Conservation (phyloP, 2,888 invertebrate species). For the Andrena fulva region DNA sequence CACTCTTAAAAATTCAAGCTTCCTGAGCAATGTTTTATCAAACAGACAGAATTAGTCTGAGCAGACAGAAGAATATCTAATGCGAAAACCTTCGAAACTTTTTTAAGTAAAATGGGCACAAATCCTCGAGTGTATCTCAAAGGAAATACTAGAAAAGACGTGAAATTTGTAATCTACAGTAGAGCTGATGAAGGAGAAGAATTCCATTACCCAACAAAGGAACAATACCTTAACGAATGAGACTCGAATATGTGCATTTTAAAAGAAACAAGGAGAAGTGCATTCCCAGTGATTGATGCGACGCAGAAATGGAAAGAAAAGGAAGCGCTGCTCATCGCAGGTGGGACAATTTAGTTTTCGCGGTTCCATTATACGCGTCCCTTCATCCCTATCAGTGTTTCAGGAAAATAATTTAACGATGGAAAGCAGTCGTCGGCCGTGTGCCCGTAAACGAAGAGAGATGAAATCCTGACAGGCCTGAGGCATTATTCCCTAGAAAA, state of each 20-base stretch:
- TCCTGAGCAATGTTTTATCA: too few species aligned
- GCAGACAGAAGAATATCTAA: too few species aligned
- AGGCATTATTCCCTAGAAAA: constrained; percentile 49
- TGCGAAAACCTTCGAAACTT: too few species aligned
- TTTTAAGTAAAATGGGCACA: too few species aligned
- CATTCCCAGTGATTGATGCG: constrained; percentile 9
- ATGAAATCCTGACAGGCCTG: constrained; percentile 34
- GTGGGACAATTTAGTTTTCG: constrained; percentile 15
- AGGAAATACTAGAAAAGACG: too few species aligned
- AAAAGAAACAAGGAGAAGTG: neutral
- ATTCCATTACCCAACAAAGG: neutral
- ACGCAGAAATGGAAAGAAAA: neutral
- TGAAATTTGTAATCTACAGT: too few species aligned
- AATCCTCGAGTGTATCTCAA: too few species aligned
- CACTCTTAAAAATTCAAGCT: too few species aligned
- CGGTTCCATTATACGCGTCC: constrained; percentile 6
- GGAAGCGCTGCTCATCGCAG: neutral
- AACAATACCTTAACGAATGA: neutral
- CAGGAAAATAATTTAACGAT: constrained; percentile 36
- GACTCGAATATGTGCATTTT: neutral
- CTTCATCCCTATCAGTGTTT: neutral
- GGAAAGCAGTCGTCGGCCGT: neutral
- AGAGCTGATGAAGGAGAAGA: neutral
- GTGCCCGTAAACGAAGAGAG: constrained; percentile 37
- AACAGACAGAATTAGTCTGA: too few species aligned